These are phyloP conservation scores for Sparus aurata DNA, from an alignment of 2,797 vertebrate species.

Conservation along the genomic window DNA sequence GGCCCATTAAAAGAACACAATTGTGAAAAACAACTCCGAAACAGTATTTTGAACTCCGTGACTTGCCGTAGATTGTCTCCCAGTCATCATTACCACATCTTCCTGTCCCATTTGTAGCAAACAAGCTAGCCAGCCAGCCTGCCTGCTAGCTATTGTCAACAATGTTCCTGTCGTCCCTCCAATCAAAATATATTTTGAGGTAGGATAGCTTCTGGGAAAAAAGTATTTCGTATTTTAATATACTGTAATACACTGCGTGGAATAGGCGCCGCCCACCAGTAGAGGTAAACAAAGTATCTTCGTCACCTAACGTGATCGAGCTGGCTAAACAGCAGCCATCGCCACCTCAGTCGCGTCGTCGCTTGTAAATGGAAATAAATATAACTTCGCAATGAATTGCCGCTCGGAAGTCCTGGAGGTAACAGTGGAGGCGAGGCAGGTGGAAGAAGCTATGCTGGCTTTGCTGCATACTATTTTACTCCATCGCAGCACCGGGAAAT, in stretches of 20 bases:
- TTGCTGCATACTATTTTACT: slow-evolving; percentile 95
- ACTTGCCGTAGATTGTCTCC: slow-evolving; percentile 58
- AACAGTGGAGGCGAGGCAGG: slow-evolving; percentile 95
- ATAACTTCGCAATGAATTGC: slow-evolving; percentile 91
- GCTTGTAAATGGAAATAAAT: slow-evolving; percentile 47
- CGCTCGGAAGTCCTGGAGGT: slow-evolving; percentile 96
- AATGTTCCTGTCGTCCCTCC: neutral
- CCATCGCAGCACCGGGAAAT: slow-evolving; percentile 97
- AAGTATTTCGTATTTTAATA: neutral
- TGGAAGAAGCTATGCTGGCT: slow-evolving; percentile 95
- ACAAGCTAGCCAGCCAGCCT: neutral
- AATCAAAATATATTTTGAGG: accelerated
- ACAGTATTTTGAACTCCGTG: slow-evolving; percentile 23
- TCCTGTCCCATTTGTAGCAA: slow-evolving; percentile 41
- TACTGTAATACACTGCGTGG: neutral
- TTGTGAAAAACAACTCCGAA: neutral
- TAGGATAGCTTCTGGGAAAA: neutral
- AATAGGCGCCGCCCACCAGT: slow-evolving; percentile 20
- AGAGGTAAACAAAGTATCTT: slow-evolving; percentile 69
- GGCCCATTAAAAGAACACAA: accelerated
- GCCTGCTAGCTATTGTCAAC: neutral
- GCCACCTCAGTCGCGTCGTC: neutral
- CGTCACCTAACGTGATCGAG: slow-evolving; percentile 27
- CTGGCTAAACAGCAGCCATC: slow-evolving; percentile 12
- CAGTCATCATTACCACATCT: slow-evolving; percentile 13